phyloP scores from a whole-genome alignment of 2,888 invertebrate species.

The Ormyrus nitidulus region DNA sequence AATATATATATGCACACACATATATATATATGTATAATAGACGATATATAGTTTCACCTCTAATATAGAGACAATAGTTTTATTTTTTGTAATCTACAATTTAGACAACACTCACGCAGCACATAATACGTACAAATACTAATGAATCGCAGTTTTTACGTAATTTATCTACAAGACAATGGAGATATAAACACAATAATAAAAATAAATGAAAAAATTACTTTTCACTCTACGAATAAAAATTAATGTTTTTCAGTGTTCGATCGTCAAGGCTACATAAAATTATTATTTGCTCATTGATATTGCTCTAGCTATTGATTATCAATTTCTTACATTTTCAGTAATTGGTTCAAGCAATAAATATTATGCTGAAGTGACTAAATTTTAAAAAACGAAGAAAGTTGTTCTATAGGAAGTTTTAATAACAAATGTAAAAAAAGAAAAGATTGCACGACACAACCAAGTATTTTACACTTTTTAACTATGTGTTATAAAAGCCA shows the following conservation, averaged over 20 bases:
- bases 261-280: conserved; percentile 31
- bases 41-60: conserved; percentile 60
- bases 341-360: not conserved
- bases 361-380: conserved; percentile 44
- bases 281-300: conserved; percentile 12
- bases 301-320: not conserved
- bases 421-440: too few relatives aligned
- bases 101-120: conserved; percentile 47
- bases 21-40: conserved; percentile 48
- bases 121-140: conserved; percentile 49
- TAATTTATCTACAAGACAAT: conserved; percentile 12
- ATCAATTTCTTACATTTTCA: conserved; percentile 2
- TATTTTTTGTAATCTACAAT: conserved; percentile 52
- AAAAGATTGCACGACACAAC: too few relatives aligned
- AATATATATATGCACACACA: too few relatives aligned
- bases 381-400: not conserved
- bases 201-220: conserved; percentile 38
- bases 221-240: conserved; percentile 14
- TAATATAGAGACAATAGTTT: conserved; percentile 67
- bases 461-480: too few relatives aligned
- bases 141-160: conserved; percentile 27
- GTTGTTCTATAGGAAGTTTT: too few relatives aligned
- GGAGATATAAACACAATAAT: conserved; percentile 38
- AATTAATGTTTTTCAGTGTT: conserved; percentile 33
- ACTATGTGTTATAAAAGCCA: too few relatives aligned